These are phyloP conservation scores for Mactra quadrangularis DNA, from an alignment of 1,140 invertebrate genomes.

Conservation along the genomic window DNA sequence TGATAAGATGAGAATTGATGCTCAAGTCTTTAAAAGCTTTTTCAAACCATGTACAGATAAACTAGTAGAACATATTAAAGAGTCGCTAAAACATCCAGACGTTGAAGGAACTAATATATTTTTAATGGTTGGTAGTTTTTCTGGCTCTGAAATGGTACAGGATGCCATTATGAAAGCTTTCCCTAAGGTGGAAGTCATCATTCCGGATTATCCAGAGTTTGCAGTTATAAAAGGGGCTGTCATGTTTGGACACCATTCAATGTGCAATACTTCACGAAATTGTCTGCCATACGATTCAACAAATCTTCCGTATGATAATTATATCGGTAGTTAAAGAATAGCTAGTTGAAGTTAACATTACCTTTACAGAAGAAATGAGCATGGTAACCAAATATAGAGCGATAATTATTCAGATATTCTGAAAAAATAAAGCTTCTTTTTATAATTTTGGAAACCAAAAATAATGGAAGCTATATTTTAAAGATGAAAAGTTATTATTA, in stretches of 20 bases:
- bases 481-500: no score
- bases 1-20: conserved; percentile 59
- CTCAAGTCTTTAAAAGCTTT: conserved; percentile 47
- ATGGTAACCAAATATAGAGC: conserved; percentile 50
- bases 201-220: conserved; percentile 49
- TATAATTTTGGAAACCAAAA: no score
- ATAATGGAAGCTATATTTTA: no score
- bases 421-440: no score
- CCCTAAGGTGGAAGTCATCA: conserved; percentile 45
- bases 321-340: conserved; percentile 54
- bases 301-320: conserved; percentile 35
- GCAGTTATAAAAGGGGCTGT: conserved; percentile 59
- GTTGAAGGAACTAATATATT: conserved; percentile 49
- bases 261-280: conserved; percentile 29
- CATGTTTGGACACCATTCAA: conserved; percentile 59
- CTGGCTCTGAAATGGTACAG: conserved; percentile 53
- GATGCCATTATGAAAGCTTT: conserved; percentile 48
- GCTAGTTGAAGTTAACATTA: conserved; percentile 49
- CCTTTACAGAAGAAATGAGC: conserved; percentile 60
- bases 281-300: conserved; percentile 43
- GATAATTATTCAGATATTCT: conserved; percentile 70
- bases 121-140: conserved; percentile 63
- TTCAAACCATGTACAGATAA: conserved; percentile 51
- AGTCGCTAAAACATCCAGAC: conserved; percentile 29
- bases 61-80: conserved; percentile 47